Conservation (phyloP, 2,888 invertebrate genomes). For the Onthophagus sagittarius region DNA sequence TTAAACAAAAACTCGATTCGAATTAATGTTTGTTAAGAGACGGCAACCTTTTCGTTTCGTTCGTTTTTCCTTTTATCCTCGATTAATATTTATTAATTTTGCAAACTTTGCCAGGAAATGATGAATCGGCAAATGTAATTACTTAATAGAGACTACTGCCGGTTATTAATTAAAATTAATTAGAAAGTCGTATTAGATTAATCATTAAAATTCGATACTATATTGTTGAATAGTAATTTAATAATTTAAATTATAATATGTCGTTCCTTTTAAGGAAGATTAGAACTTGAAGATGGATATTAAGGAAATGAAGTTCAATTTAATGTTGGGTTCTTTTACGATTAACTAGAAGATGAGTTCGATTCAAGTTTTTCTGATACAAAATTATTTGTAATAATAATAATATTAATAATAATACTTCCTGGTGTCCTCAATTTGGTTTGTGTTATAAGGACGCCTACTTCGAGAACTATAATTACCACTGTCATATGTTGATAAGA, state of each 20-base stretch:
- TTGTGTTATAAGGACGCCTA: background rate
- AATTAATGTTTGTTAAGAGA: background rate
- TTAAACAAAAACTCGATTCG: background rate
- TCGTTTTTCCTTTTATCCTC: background rate
- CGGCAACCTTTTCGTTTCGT: background rate
- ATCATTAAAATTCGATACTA: background rate
- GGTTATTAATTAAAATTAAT: background rate
- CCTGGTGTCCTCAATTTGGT: background rate
- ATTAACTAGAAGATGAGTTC: background rate
- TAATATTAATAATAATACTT: background rate
- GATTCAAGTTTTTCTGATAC: background rate
- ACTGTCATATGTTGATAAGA: background rate
- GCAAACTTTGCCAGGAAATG: background rate
- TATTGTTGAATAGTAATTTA: background rate
- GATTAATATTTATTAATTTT: background rate
- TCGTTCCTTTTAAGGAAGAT: background rate
- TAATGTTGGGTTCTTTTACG: background rate
- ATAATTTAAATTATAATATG: background rate
- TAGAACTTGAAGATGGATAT: background rate
- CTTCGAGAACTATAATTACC: background rate
- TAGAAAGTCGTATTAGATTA: background rate
- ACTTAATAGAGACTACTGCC: background rate
- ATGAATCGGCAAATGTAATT: background rate
- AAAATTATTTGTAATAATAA: too few species aligned
- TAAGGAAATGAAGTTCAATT: background rate